Conservation (phyloP, 2,888 invertebrate genomes). For the Lymantria dispar region DNA sequence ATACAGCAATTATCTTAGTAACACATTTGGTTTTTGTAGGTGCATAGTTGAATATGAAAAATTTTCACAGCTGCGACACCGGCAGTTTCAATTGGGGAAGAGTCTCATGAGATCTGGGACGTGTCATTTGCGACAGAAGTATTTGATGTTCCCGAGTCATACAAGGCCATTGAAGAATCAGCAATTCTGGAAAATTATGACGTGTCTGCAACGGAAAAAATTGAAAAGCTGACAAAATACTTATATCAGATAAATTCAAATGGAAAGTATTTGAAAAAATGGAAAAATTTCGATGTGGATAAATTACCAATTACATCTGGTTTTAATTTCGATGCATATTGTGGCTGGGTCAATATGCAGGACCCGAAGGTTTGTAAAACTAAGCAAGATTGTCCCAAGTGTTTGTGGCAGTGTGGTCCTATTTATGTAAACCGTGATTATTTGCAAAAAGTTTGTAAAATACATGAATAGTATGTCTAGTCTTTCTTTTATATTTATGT, state of each 20-base stretch:
- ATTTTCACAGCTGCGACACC: conserved; percentile 71
- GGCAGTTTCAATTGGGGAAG: conserved; percentile 44
- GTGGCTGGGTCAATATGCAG: conserved; percentile 55
- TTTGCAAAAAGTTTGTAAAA: conserved; percentile 49
- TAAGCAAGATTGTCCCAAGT: conserved; percentile 59
- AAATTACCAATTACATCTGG: conserved; percentile 31
- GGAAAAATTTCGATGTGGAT: conserved; percentile 59
- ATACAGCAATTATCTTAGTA: neutral
- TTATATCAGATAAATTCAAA: conserved; percentile 45
- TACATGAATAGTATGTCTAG: conserved; percentile 54
- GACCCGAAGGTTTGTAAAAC: conserved; percentile 26
- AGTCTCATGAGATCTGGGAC: conserved; percentile 48
- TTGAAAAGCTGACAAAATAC: conserved; percentile 76
- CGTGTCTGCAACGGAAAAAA: conserved; percentile 69
- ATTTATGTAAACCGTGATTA: conserved; percentile 62
- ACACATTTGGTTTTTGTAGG: conserved; percentile 53
- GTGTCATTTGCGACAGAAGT: conserved; percentile 55
- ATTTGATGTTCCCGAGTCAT: conserved; percentile 45
- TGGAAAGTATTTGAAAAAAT: conserved; percentile 50
- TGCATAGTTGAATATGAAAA: conserved; percentile 64
- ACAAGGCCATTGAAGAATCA: conserved; percentile 41
- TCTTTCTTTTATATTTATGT: no score
- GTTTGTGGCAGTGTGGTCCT: conserved; percentile 76
- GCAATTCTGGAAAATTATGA: conserved; percentile 37
- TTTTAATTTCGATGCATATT: conserved; percentile 27